These are phyloP conservation scores for Thelaira solivaga DNA, from an alignment of 2,888 invertebrate species.

Conservation along the genomic window DNA sequence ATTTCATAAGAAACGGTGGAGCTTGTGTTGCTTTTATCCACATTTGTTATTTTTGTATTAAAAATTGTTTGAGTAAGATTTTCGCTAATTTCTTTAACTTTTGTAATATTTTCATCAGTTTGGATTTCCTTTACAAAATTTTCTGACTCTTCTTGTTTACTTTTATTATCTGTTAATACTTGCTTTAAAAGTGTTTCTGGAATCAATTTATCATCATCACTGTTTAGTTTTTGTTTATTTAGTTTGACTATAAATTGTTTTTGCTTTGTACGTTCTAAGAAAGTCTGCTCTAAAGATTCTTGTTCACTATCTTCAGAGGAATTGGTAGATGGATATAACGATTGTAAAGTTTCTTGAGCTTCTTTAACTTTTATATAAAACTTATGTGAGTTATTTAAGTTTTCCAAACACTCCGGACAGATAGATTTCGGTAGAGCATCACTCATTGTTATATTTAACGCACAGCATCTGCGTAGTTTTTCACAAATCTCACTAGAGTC, in stretches of 20 bases:
- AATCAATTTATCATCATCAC: neutral
- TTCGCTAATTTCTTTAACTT: neutral
- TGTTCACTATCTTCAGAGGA: neutral
- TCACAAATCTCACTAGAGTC: slow-evolving; percentile 62
- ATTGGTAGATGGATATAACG: slow-evolving; percentile 34
- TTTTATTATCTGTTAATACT: neutral
- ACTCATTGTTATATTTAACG: slow-evolving; percentile 62
- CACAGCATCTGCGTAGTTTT: slow-evolving; percentile 67
- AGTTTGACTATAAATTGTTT: neutral
- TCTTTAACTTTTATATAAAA: slow-evolving; percentile 68
- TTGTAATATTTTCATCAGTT: neutral
- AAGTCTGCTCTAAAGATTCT: neutral
- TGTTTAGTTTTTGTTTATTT: too few species aligned
- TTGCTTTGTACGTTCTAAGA: neutral
- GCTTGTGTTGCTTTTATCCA: neutral
- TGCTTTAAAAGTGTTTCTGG: neutral
- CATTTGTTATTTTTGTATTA: slow-evolving; percentile 12
- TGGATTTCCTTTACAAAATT: neutral
- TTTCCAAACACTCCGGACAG: slow-evolving; percentile 67
- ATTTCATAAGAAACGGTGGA: slow-evolving; percentile 1
- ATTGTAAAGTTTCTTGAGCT: slow-evolving; percentile 68
- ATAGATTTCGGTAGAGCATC: slow-evolving; percentile 67
- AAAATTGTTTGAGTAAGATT: slow-evolving; percentile 9
- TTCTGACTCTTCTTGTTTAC: neutral
- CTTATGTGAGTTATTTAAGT: slow-evolving; percentile 63